Evolutionary conservation across 2,797 vertebrate species (phyloP).

Genomic region (Dendrocincla tyrannina): DNA sequence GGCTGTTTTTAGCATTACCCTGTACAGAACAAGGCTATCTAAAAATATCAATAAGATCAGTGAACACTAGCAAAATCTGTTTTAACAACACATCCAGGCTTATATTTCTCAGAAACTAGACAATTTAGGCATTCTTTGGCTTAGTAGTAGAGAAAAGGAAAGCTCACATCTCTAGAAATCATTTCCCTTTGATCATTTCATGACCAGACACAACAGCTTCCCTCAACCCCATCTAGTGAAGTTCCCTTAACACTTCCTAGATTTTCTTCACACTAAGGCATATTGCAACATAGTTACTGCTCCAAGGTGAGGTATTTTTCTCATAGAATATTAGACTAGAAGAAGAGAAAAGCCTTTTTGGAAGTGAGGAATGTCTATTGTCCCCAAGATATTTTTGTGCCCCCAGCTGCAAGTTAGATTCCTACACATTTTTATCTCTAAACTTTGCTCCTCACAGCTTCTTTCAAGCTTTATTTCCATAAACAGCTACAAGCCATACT

Average conservation of each 20-base stretch:
- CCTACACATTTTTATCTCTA: not conserved
- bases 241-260: not conserved
- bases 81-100: conserved; percentile 32
- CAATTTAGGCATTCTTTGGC: not conserved
- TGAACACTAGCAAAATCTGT: conserved; percentile 17
- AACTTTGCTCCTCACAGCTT: not conserved
- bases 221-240: not conserved
- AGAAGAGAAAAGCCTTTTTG: not conserved
- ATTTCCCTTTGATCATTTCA: conserved; percentile 1
- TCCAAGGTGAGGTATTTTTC: not conserved
- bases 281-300: not conserved
- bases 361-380: not conserved
- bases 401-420: not conserved
- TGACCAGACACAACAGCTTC: not conserved
- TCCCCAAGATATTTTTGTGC: not conserved
- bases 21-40: not conserved
- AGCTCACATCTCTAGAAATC: conserved; percentile 16
- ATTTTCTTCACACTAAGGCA: not conserved
- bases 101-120: conserved; percentile 21
- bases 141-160: not conserved
- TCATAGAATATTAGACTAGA: not conserved
- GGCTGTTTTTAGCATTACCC: not conserved
- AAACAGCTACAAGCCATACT: not conserved
- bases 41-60: conserved; percentile 36
- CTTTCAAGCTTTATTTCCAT: not conserved